Conservation (phyloP, 2,113 vertebrate genomes). For the Myotis lucifugus region DNA sequence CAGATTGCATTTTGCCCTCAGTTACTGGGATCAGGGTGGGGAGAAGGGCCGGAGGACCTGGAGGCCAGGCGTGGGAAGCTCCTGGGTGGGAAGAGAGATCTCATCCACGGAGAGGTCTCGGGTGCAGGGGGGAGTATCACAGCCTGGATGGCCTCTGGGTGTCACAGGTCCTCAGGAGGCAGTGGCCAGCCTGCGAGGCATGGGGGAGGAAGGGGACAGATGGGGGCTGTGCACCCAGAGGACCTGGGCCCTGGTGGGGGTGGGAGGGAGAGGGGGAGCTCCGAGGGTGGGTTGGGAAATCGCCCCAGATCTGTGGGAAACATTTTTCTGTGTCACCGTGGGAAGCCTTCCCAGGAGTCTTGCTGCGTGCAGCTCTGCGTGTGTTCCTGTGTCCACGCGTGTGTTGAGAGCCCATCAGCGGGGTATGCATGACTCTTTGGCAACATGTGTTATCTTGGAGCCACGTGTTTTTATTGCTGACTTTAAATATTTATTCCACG, state of each 20-base stretch:
- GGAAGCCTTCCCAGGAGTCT: slow-evolving; percentile 75
- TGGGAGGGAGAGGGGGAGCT: neutral
- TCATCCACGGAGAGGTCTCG: neutral
- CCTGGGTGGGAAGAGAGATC: neutral
- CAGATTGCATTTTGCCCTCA: neutral
- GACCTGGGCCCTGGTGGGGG: neutral
- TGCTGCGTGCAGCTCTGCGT: slow-evolving; percentile 64
- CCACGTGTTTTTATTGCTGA: slow-evolving; percentile 87
- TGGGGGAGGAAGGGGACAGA: neutral
- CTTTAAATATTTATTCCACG: slow-evolving; percentile 86
- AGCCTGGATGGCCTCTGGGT: neutral
- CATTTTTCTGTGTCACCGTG: slow-evolving; percentile 75
- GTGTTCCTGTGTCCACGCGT: slow-evolving; percentile 78
- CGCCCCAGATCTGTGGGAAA: slow-evolving; percentile 14
- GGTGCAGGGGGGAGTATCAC: neutral
- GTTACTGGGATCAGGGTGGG: neutral
- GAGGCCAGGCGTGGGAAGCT: neutral
- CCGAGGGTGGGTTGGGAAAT: neutral
- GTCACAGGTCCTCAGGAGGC: neutral
- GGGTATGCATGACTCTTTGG: slow-evolving; percentile 85
- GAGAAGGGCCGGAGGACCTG: neutral
- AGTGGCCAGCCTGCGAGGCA: neutral
- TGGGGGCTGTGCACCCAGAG: neutral
- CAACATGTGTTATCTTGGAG: slow-evolving; percentile 85
- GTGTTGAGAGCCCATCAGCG: slow-evolving; percentile 83